Evolutionary conservation across 2,797 vertebrate genomes (phyloP).

Genomic region (Paguma larvata): DNA sequence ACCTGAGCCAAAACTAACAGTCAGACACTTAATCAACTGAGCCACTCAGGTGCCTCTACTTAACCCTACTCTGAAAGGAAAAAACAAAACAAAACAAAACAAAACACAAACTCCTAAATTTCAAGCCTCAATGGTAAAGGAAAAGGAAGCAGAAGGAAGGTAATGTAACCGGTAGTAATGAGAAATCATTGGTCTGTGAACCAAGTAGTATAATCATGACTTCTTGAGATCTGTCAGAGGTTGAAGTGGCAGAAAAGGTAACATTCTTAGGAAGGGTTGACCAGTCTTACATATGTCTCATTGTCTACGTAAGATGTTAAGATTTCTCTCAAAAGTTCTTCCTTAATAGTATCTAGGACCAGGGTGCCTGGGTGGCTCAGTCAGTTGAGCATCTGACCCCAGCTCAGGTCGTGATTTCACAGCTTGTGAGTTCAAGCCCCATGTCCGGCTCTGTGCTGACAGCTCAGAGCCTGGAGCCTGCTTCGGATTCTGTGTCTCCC

Average conservation of each 20-base stretch:
- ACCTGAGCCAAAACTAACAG: too few relatives aligned
- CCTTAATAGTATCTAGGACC: neutral
- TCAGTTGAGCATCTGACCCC: too few relatives aligned
- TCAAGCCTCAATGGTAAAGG: neutral
- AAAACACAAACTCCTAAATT: neutral
- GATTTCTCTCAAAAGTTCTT: neutral
- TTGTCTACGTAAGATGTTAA: neutral
- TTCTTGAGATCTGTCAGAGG: neutral
- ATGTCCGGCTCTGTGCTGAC: too few relatives aligned
- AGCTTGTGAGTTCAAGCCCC: too few relatives aligned
- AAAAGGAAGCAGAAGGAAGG: neutral
- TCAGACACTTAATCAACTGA: too few relatives aligned
- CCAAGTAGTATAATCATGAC: neutral
- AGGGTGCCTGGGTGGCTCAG: too few relatives aligned
- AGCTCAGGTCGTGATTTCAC: too few relatives aligned
- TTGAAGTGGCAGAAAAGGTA: neutral
- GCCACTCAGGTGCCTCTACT: too few relatives aligned
- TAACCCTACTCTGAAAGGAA: neutral
- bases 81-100: neutral
- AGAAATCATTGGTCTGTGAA: neutral
- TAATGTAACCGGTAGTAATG: neutral
- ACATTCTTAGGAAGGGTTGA: neutral
- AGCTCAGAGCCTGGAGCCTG: too few relatives aligned
- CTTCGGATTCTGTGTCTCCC: too few relatives aligned
- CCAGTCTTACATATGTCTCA: neutral